Conservation (phyloP, 2,113 vertebrate genomes). For the Dolichallabes microphthalmus region DNA sequence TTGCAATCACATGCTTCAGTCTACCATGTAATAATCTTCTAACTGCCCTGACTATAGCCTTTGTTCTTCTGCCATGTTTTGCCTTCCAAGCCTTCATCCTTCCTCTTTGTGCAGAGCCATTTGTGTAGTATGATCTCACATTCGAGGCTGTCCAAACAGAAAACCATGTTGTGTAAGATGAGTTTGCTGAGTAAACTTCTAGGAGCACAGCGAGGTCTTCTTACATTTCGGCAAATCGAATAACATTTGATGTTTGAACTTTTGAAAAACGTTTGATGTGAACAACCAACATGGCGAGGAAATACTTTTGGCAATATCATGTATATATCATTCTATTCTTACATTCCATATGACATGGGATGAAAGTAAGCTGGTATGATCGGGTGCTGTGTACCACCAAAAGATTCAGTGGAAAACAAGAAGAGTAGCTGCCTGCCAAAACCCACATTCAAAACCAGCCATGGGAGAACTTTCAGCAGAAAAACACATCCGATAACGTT, state of each 20-base stretch:
- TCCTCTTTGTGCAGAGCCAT: conserved; percentile 37
- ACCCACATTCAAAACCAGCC: too few relatives aligned
- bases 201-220: neutral
- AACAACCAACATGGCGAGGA: neutral
- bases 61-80: conserved; percentile 42
- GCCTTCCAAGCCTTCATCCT: conserved; percentile 27
- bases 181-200: neutral
- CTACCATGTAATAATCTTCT: conserved; percentile 53
- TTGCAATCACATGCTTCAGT: conserved; percentile 57
- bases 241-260: neutral
- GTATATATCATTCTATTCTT: neutral
- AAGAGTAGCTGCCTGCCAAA: too few relatives aligned
- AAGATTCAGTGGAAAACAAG: too few relatives aligned
- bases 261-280: neutral
- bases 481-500: too few relatives aligned
- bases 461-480: too few relatives aligned
- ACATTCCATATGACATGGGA: neutral
- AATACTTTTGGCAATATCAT: too few relatives aligned
- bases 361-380: too few relatives aligned
- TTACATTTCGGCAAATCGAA: neutral
- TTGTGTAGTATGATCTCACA: conserved; percentile 49
- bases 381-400: too few relatives aligned
- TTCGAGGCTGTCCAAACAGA: conserved; percentile 26
- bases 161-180: conserved; percentile 4
- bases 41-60: conserved; percentile 43